These are phyloP conservation scores for Bombus huntii DNA, from an alignment of 1,140 invertebrate genomes.

Conservation along the genomic window DNA sequence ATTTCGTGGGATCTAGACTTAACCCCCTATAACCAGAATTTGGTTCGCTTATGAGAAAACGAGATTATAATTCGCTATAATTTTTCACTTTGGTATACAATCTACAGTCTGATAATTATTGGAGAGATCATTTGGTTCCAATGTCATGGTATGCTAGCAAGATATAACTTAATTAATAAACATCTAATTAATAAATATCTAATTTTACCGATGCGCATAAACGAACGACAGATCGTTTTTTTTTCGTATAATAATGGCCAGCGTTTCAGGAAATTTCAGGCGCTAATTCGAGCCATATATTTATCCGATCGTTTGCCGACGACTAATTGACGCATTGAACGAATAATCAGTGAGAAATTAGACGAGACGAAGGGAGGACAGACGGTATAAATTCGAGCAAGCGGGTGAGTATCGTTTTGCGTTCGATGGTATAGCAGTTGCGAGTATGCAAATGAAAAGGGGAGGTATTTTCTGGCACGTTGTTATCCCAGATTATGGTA, in stretches of 20 bases:
- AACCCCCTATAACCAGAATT: no score
- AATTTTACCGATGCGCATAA: no score
- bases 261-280: background rate
- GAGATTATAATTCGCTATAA: no score
- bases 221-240: no score
- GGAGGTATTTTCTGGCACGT: slow-evolving; percentile 61
- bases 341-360: slow-evolving; percentile 12
- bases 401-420: background rate
- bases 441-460: slow-evolving; percentile 15
- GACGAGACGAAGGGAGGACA: background rate
- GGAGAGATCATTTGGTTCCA: no score
- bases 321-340: background rate
- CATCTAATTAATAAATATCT: no score
- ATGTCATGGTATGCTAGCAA: no score
- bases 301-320: background rate
- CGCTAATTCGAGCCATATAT: background rate
- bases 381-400: background rate
- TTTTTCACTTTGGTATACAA: no score
- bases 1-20: background rate
- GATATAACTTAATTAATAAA: no score
- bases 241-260: no score
- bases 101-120: no score
- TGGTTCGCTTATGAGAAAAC: no score
- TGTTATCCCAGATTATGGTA: slow-evolving; percentile 66
- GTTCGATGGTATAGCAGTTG: background rate